phyloP scores from a whole-genome alignment of 2,888 invertebrate species.

The Copidosoma aretas region DNA sequence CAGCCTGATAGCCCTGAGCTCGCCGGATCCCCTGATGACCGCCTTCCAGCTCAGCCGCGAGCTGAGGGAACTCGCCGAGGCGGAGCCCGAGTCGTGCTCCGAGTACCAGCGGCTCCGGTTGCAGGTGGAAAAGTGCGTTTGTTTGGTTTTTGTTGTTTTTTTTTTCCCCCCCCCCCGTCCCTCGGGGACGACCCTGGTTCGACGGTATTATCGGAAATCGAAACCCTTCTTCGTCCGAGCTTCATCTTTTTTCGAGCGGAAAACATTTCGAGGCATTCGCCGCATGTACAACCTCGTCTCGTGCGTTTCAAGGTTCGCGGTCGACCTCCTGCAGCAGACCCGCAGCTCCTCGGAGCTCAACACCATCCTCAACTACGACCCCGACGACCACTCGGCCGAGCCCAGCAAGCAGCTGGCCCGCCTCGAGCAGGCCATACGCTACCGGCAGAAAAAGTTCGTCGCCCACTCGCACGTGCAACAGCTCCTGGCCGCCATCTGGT shows the following conservation, averaged over 20 bases:
- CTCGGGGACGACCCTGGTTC: too few species aligned
- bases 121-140: slow-evolving; percentile 75
- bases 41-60: slow-evolving; percentile 97
- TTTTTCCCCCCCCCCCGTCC: neutral
- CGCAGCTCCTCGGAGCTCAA: slow-evolving; percentile 92
- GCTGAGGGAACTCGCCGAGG: slow-evolving; percentile 83
- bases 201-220: too few species aligned
- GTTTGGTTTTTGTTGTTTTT: neutral
- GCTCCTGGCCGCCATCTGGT: slow-evolving; percentile 86
- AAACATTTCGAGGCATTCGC: too few species aligned
- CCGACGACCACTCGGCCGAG: slow-evolving; percentile 70
- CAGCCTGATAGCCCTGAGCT: slow-evolving; percentile 90
- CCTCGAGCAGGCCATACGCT: slow-evolving; percentile 87
- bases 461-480: slow-evolving; percentile 95
- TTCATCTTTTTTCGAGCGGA: too few species aligned
- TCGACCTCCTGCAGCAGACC: slow-evolving; percentile 88
- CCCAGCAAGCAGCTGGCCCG: slow-evolving; percentile 64
- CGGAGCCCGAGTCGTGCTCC: slow-evolving; percentile 91
- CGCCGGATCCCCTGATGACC: slow-evolving; percentile 90
- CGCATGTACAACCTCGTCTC: too few species aligned
- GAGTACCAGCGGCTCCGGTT: slow-evolving; percentile 88
- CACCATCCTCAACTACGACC: slow-evolving; percentile 83
- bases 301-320: too few species aligned
- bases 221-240: too few species aligned
- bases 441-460: slow-evolving; percentile 95